Base-by-base conservation (phyloP, 2,888 invertebrate species). In the Tryphoninae sp. region DNA sequence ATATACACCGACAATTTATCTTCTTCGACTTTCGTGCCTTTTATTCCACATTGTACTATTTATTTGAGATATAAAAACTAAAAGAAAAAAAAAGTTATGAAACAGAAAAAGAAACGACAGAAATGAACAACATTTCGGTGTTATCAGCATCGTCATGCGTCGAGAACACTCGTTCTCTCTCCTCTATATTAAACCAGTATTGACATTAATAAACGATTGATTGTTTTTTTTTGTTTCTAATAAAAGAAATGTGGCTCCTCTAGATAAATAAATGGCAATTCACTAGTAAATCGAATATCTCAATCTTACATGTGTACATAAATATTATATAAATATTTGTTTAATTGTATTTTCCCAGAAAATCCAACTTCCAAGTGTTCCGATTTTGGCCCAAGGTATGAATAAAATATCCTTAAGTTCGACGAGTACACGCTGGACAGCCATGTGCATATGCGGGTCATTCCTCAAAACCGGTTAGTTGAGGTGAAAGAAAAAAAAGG, bases 261-360 rank as follows among this genome's bases (percentile, higher is more conserved):
- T 90, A 89, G 89, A 90, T 90, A 89, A 90, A 89, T 89, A 89
- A 89, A 90, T 88, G 85, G 84, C 86, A 86, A 88, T 87, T 88
- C 87, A 84, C 80, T 84, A 82, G 81, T 74, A 72, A 61, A 51
- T 33, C 22, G 22, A 51, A n/a, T 6, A 26, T 71, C 40, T 71
- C 42, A 26, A 42, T 26, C 3, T 45, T 45, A 19, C 19, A 9
- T 55, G 8, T 6, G 13, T 51, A 7, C 8, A 16, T 3, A n/a
- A 0, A 22, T 8, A 58, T 22, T 19, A 58, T 22, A n/a, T 58
- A 1, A 16, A 4, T 19, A 13, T 16, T 2, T 16, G 0, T 61
- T 13, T 61, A 33, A 7, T 6, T 61, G 11, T 23, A 19, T 51
- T 55, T 55, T 74, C 74, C 79, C 11, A n/a, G 16, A 55, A 33